Percentiles rank a stretch among this genome's conserved stretches.
Evolutionary conservation across 2,797 vertebrate genomes (phyloP).

Genomic region (Helostoma temminkii): DNA sequence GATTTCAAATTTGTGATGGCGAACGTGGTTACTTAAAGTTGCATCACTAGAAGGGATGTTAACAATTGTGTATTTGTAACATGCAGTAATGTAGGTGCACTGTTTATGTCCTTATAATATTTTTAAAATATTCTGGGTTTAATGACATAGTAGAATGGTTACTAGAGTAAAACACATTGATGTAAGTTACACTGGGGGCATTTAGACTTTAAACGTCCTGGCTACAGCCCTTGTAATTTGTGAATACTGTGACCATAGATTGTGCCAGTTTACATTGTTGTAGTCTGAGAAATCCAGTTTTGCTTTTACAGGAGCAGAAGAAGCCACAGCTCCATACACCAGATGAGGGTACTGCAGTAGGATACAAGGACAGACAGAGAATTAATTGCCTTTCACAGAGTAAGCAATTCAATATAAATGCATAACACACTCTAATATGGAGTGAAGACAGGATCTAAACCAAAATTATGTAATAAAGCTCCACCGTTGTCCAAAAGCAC

Average conservation of each 20-base stretch:
- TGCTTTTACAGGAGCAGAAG: slow-evolving; percentile 89
- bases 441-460: no score
- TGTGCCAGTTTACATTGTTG: slow-evolving; percentile 78
- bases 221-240: background rate
- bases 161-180: background rate
- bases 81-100: no score
- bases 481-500: no score
- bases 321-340: slow-evolving; percentile 88
- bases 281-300: slow-evolving; percentile 88
- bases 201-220: background rate
- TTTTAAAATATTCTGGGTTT: no score
- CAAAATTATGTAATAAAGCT: no score
- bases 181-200: background rate
- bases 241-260: background rate
- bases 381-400: background rate
- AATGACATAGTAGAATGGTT: no score
- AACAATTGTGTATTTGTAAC: no score
- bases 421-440: background rate
- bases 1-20: background rate
- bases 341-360: slow-evolving; percentile 88
- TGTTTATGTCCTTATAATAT: no score
- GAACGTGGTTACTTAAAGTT: background rate
- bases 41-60: background rate
- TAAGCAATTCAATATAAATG: no score
- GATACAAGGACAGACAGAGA: background rate